Evolutionary conservation across 2,888 invertebrate genomes (phyloP).

Genomic region (Drosophila kokeensis): DNA sequence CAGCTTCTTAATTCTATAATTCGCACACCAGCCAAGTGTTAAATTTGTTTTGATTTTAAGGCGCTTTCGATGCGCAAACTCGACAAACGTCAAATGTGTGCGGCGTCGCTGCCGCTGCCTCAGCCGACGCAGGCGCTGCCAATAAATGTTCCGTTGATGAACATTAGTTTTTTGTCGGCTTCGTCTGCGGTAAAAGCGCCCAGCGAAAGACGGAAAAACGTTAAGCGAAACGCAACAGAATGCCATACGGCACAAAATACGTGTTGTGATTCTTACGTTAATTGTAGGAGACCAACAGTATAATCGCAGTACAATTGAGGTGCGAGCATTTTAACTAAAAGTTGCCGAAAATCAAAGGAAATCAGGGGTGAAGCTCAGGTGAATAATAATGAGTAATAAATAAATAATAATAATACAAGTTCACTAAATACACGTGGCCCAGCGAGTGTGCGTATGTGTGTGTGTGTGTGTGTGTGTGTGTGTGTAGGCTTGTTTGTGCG

Average conservation of each 20-base stretch:
- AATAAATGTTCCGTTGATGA: conserved; percentile 16
- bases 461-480: conserved; percentile 23
- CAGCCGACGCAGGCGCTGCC: conserved; percentile 6
- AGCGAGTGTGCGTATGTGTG: neutral
- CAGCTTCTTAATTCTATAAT: neutral
- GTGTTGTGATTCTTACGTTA: conserved; percentile 13
- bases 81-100: conserved; percentile 34
- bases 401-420: conserved; percentile 32
- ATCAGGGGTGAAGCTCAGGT: conserved; percentile 23
- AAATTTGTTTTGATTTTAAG: conserved; percentile 53
- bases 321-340: conserved; percentile 13
- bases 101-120: conserved; percentile 14
- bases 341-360: conserved; percentile 28
- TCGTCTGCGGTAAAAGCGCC: conserved; percentile 19
- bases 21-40: conserved; percentile 23
- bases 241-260: conserved; percentile 4
- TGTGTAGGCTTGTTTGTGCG: conserved; percentile 37
- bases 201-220: conserved; percentile 2
- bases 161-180: conserved; percentile 53
- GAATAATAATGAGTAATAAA: conserved; percentile 42
- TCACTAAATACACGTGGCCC: conserved; percentile 35
- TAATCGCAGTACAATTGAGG: conserved; percentile 5
- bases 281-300: neutral
- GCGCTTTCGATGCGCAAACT: conserved; percentile 33
- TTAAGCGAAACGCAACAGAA: conserved; percentile 5